Evolutionary conservation across 2,888 invertebrate species (phyloP).

Genomic region (Microplitis manilae): DNA sequence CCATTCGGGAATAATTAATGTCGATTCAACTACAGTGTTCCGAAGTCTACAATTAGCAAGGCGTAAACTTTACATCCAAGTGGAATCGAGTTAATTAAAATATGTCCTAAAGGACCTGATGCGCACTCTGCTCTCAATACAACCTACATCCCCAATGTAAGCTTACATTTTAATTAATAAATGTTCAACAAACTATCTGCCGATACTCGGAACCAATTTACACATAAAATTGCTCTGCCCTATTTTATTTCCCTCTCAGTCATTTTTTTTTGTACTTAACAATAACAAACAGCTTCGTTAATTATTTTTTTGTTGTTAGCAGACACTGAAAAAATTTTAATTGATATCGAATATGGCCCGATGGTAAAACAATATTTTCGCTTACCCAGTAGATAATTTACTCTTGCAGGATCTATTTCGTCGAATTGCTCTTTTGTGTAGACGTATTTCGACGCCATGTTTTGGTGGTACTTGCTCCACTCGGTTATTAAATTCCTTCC

Average conservation of each 20-base stretch:
- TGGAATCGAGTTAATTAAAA: constrained; percentile 19
- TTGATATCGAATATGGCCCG: background rate
- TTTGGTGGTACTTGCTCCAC: constrained; percentile 84
- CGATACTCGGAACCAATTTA: background rate
- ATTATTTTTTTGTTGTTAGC: background rate
- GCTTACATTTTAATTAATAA: background rate
- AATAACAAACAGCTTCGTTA: too few relatives aligned
- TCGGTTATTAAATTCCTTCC: constrained; percentile 86
- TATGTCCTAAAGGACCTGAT: background rate
- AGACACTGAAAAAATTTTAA: background rate
- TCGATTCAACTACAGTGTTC: background rate
- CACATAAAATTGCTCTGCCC: background rate
- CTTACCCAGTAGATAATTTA: constrained; percentile 84
- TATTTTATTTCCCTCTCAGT: background rate
- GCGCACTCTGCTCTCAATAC: background rate
- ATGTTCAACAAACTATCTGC: background rate
- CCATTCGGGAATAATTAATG: background rate
- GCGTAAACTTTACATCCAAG: constrained; percentile 15
- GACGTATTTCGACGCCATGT: constrained; percentile 81
- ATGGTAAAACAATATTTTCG: constrained; percentile 7
- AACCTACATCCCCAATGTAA: background rate
- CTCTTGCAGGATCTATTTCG: constrained; percentile 78
- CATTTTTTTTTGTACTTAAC: background rate
- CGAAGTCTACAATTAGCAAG: constrained; percentile 16
- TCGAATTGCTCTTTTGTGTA: constrained; percentile 83